Conservation (phyloP, 1,140 invertebrate species). For the Arctopsyche grandis region DNA sequence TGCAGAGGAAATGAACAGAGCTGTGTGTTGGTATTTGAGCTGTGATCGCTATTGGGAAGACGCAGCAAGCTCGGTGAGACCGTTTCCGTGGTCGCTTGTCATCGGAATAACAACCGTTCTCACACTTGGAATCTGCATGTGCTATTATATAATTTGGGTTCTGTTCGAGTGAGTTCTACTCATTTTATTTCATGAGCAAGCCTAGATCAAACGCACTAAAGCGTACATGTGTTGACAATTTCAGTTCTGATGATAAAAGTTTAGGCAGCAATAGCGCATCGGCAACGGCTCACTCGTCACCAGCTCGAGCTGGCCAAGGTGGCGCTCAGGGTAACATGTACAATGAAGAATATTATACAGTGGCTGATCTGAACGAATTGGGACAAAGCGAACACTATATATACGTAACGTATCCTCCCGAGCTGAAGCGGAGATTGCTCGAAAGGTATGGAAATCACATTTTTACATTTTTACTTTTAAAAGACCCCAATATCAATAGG, state of each 20-base stretch:
- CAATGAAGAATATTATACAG: slow-evolving; percentile 62
- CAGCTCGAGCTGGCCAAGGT: slow-evolving; percentile 63
- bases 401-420: slow-evolving; percentile 86
- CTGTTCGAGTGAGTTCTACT: slow-evolving; percentile 84
- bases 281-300: slow-evolving; percentile 71
- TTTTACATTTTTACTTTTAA: slow-evolving; percentile 56
- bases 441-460: slow-evolving; percentile 74
- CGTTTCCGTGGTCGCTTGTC: slow-evolving; percentile 82
- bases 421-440: slow-evolving; percentile 80
- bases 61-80: slow-evolving; percentile 75
- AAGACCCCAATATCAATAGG: slow-evolving; percentile 33
- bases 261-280: slow-evolving; percentile 71
- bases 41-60: slow-evolving; percentile 93
- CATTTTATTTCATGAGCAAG: background rate
- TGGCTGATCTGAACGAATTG: slow-evolving; percentile 60
- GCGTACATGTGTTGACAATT: slow-evolving; percentile 1
- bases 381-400: slow-evolving; percentile 79
- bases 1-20: slow-evolving; percentile 85
- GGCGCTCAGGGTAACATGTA: slow-evolving; percentile 58
- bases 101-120: slow-evolving; percentile 80
- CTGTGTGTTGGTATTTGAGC: slow-evolving; percentile 90
- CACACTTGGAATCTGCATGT: slow-evolving; percentile 83
- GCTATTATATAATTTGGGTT: slow-evolving; percentile 91
- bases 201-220: slow-evolving; percentile 5
- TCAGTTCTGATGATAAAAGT: slow-evolving; percentile 72